These are phyloP conservation scores for Teleogryllus oceanicus DNA, from an alignment of 2,888 invertebrate species.

Conservation along the genomic window DNA sequence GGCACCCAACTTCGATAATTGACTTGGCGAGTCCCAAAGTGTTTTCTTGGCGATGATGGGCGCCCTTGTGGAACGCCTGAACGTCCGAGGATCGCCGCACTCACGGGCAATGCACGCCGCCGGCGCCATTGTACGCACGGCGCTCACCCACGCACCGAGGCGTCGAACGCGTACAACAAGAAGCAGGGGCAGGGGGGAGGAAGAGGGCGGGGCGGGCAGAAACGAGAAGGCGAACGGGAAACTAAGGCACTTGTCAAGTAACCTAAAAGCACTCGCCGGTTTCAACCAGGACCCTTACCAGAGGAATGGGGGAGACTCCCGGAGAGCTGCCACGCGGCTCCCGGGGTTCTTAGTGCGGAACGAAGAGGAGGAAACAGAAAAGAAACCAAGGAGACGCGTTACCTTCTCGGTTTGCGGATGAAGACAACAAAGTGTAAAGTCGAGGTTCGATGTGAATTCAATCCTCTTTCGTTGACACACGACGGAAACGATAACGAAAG, in stretches of 20 bases:
- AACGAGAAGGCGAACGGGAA: background rate
- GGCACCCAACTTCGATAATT: background rate
- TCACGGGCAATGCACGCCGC: background rate
- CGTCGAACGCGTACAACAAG: background rate
- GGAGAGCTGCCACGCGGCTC: too few species aligned
- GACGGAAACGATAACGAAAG: background rate
- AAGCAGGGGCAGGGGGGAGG: background rate
- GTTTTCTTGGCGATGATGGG: background rate
- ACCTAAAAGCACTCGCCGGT: background rate
- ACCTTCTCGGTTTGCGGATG: background rate
- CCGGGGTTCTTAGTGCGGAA: background rate
- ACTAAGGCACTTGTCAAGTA: conserved; percentile 2
- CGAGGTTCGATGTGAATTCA: background rate
- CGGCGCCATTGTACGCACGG: background rate
- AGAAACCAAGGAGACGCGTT: background rate
- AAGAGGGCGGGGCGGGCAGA: background rate
- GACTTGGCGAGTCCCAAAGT: background rate
- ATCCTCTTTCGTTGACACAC: background rate
- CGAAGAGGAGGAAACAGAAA: background rate
- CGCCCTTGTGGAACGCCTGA: background rate
- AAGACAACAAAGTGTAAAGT: background rate
- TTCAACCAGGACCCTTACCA: too few species aligned
- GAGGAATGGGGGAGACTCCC: too few species aligned
- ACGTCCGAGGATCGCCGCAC: background rate
- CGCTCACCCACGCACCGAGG: background rate